Base-by-base conservation (phyloP, 1,140 invertebrate genomes). In the Orchesella cincta region DNA sequence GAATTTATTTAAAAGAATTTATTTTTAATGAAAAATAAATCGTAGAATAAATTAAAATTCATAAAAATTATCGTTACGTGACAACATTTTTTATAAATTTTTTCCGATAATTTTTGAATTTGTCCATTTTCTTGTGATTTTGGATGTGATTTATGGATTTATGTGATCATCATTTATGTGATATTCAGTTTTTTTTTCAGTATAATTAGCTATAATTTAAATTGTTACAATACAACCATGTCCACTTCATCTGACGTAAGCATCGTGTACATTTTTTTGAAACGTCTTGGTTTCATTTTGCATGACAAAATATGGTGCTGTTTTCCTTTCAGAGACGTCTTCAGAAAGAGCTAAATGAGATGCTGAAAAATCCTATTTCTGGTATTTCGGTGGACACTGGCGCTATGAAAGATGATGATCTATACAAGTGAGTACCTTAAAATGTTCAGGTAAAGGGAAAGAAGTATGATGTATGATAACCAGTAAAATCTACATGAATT, bases 371-470 rank as follows among this genome's bases (percentile, higher is more conserved):
- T 16, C 18, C 67, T 8, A 16, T 29, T 26, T 12, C 18, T 5
- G 67, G 67, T 28, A 23, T 71, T 28, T 3, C 18, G 33, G 31
- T 71, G 12, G 31, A 72, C 31, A 72, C 70, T 12, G 70, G 31
- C 8, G 18, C 70, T n/a, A 34, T 23, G 18, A 29, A 23, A 3
- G 12, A 35, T 14, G 14, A 12, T 16, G 18, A 26, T 20, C 39
- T 46, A 8, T 8, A 46, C 8, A 46, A 8, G 39, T 46, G 20
- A 46, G 20, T 12, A 46, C 8, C 39, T 12, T 46, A 12, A 46
- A 46, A 8, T 20, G 20, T 20, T 12, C 39, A 8, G 8, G 8
- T 86, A n/a, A n/a, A n/a, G n/a, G n/a, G n/a, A n/a, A n/a, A 8
- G 39, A 46, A 46, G 39, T 46, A 12, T 46, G 8, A 46, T 20